phyloP scores from a whole-genome alignment of 2,113 vertebrate species.

The Anarrhichthys ocellatus region DNA sequence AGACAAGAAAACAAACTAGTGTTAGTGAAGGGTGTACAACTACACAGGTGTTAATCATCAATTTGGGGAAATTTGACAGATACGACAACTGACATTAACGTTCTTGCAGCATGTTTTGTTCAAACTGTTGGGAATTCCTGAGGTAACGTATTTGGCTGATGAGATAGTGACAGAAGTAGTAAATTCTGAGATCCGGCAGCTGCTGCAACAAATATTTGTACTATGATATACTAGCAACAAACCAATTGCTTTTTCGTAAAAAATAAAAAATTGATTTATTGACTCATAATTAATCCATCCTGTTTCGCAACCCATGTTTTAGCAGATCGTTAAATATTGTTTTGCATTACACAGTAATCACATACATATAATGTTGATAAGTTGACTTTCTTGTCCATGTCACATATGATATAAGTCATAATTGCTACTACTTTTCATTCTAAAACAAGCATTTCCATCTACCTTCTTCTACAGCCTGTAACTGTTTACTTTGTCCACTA shows the following conservation, averaged over 20 bases:
- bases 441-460: neutral
- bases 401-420: neutral
- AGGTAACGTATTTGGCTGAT: neutral
- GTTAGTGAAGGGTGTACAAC: neutral
- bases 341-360: neutral
- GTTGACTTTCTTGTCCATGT: neutral
- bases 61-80: neutral
- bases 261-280: neutral
- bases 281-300: neutral
- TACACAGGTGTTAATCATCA: neutral
- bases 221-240: neutral
- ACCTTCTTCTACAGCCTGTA: neutral
- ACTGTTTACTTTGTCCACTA: conserved; percentile 50
- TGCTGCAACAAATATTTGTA: neutral
- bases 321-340: neutral
- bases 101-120: neutral
- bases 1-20: neutral
- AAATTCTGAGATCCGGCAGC: neutral
- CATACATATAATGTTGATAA: neutral
- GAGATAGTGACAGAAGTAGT: neutral
- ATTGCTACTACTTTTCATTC: neutral
- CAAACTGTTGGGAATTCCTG: neutral
- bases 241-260: neutral
- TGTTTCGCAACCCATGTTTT: neutral
- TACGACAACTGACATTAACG: neutral